A percentile compares a stretch with the other conserved stretches of the same genome.
Evolutionary conservation across 2,888 invertebrate genomes (phyloP).

Genomic region (Meandrusa payeni): DNA sequence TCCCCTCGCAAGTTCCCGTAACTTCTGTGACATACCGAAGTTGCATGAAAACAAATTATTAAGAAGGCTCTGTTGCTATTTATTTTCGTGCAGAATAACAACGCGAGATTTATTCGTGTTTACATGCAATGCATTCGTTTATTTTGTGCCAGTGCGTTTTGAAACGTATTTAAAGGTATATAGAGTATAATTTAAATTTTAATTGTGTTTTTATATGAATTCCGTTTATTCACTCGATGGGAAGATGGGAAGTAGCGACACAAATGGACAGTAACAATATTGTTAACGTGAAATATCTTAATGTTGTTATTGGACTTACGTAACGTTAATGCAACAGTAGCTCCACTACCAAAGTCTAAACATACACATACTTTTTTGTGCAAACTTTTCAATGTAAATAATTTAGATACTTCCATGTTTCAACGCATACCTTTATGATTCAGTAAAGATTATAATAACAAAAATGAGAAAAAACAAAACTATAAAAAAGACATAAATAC

Average conservation of each 20-base stretch:
- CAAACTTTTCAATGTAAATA: too few relatives aligned
- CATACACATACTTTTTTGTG: too few relatives aligned
- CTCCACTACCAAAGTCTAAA: background rate
- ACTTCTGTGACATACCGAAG: constrained; percentile 19
- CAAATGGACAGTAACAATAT: constrained; percentile 14
- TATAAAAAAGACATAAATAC: too few relatives aligned
- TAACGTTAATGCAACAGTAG: constrained; percentile 6
- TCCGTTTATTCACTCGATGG: constrained; percentile 3
- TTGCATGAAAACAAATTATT: constrained; percentile 25
- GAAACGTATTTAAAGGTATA: background rate
- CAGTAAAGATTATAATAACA: too few relatives aligned
- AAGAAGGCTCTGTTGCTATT: constrained; percentile 23
- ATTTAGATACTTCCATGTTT: too few relatives aligned
- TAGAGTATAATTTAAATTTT: background rate
- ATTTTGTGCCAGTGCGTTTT: constrained; percentile 24
- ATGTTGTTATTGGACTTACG: constrained; percentile 10
- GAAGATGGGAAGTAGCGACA: constrained; percentile 6
- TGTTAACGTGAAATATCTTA: constrained; percentile 5
- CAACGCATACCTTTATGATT: too few relatives aligned
- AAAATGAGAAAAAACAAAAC: too few relatives aligned
- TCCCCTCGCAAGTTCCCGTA: constrained; percentile 4
- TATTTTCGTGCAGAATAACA: constrained; percentile 31
- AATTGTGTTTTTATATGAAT: background rate
- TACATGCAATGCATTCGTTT: constrained; percentile 47
- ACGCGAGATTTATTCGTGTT: constrained; percentile 48